A percentile compares a stretch with the other conserved stretches of the same genome.
phyloP scores from a whole-genome alignment of 2,888 invertebrate genomes.

The Calameuta filiformis region DNA sequence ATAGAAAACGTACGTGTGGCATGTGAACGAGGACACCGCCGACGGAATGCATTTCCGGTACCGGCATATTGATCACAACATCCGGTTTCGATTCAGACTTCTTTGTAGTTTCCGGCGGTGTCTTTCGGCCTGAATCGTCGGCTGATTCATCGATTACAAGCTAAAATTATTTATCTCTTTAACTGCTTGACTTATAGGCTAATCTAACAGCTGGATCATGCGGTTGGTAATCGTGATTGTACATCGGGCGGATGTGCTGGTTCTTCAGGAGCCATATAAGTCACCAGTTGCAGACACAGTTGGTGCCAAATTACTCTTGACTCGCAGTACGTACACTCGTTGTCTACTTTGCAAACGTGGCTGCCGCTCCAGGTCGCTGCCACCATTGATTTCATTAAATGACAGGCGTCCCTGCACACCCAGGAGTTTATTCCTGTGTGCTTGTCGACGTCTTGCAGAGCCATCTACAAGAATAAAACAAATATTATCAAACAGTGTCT shows the following conservation, averaged over 20 bases:
- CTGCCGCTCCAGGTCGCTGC: conserved; percentile 76
- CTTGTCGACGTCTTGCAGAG: conserved; percentile 85
- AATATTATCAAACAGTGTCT: neutral
- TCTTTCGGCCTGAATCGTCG: conserved; percentile 76
- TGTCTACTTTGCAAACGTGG: conserved; percentile 70
- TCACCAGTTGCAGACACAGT: conserved; percentile 81
- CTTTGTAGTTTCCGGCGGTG: conserved; percentile 78
- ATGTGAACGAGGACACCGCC: conserved; percentile 91
- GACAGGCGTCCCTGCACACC: conserved; percentile 79
- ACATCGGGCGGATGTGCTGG: conserved; percentile 83
- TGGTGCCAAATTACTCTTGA: conserved; percentile 96
- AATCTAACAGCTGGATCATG: neutral
- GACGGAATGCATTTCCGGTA: conserved; percentile 80
- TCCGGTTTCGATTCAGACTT: conserved; percentile 74
- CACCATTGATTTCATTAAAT: conserved; percentile 81
- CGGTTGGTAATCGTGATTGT: neutral
- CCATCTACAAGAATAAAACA: conserved; percentile 70
- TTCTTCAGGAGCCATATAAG: conserved; percentile 81
- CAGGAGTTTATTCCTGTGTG: conserved; percentile 83
- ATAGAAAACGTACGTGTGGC: conserved; percentile 86
- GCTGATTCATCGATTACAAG: conserved; percentile 76
- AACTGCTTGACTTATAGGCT: neutral
- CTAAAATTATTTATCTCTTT: conserved; percentile 54
- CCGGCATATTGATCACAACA: conserved; percentile 71
- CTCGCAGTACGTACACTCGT: conserved; percentile 92